These are phyloP conservation scores for Furnarius figulus DNA, from an alignment of 2,113 vertebrate genomes.

Conservation along the genomic window DNA sequence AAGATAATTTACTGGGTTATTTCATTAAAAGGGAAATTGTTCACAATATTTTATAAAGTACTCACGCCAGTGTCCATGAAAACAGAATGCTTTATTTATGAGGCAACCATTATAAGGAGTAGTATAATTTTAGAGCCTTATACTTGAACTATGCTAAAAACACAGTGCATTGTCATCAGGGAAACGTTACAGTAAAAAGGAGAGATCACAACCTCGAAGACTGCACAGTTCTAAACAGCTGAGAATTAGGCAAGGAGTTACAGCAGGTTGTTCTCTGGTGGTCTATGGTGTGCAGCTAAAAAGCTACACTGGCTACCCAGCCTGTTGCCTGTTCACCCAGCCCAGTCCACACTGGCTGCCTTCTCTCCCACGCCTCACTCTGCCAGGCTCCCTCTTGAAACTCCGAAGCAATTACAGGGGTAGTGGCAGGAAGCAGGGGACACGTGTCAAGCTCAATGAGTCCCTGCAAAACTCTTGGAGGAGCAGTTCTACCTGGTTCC, in stretches of 20 bases:
- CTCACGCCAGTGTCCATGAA: background rate
- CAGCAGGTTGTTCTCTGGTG: background rate
- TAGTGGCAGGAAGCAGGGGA: background rate
- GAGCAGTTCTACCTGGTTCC: background rate
- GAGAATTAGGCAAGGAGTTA: background rate
- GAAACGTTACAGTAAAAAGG: background rate
- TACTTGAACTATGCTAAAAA: conserved; percentile 26
- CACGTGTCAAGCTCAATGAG: fast-evolving
- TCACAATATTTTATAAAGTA: conserved; percentile 41
- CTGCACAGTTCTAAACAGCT: background rate
- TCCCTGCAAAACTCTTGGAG: background rate
- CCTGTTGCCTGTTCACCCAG: background rate
- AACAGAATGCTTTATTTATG: conserved; percentile 19
- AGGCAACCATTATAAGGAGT: background rate
- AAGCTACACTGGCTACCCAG: fast-evolving
- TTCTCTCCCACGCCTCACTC: background rate
- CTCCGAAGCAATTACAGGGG: background rate
- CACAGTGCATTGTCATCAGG: background rate
- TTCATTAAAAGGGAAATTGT: conserved; percentile 44
- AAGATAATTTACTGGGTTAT: background rate
- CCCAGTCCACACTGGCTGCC: background rate
- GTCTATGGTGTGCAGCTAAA: background rate
- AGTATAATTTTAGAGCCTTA: conserved; percentile 15
- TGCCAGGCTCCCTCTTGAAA: background rate
- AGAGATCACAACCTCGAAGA: background rate